Evolutionary conservation across 2,888 invertebrate species (phyloP).

Genomic region (Acheta domesticus): DNA sequence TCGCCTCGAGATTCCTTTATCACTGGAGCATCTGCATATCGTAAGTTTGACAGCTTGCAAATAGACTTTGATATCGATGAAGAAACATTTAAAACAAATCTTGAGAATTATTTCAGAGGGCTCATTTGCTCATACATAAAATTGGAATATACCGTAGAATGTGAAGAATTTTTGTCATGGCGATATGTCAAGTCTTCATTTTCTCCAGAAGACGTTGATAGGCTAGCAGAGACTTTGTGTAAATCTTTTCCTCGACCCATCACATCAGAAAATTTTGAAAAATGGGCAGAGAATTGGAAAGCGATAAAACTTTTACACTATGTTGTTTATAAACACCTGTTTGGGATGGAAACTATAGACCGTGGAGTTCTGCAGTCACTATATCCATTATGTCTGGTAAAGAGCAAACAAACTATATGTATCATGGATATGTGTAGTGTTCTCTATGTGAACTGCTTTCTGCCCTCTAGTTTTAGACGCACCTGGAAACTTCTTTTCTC

Average conservation of each 20-base stretch:
- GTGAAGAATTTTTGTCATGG: background rate
- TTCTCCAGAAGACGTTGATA: background rate
- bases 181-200: background rate
- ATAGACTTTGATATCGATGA: background rate
- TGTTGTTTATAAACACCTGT: background rate
- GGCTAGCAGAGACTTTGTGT: background rate
- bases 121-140: background rate
- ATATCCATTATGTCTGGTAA: background rate
- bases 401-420: background rate
- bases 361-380: background rate
- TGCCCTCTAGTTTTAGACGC: background rate
- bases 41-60: background rate
- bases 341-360: background rate
- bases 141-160: background rate
- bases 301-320: background rate
- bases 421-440: slow-evolving; percentile 7
- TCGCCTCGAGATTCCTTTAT: background rate
- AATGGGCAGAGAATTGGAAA: background rate
- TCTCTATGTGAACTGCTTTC: background rate
- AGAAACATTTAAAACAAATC: background rate
- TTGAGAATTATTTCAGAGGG: background rate
- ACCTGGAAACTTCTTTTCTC: background rate
- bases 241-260: background rate
- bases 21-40: background rate
- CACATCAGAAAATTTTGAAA: background rate